phyloP scores from a whole-genome alignment of 1,140 invertebrate species.

The Agrypnia vestita region DNA sequence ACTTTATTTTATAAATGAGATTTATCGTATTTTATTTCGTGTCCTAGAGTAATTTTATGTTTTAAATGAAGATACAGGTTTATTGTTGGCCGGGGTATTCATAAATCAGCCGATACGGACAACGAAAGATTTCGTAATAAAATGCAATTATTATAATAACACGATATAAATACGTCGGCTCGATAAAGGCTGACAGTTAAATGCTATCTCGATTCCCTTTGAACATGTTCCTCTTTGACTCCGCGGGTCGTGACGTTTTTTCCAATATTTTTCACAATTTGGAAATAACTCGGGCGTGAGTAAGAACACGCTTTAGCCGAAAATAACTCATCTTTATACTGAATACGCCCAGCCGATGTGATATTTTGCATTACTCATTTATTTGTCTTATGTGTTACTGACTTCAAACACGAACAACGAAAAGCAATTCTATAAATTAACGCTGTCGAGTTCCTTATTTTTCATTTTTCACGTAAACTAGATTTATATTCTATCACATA shows the following conservation, averaged over 20 bases:
- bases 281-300: constrained; percentile 19
- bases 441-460: constrained; percentile 24
- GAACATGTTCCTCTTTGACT: background rate
- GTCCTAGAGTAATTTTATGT: constrained; percentile 43
- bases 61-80: constrained; percentile 44
- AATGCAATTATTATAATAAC: constrained; percentile 49
- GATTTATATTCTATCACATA: constrained; percentile 47
- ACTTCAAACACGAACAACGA: constrained; percentile 41
- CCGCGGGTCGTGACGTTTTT: constrained; percentile 35
- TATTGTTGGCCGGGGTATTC: constrained; percentile 42
- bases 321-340: constrained; percentile 32
- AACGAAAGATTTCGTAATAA: constrained; percentile 33
- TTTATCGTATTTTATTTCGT: constrained; percentile 44
- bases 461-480: constrained; percentile 43
- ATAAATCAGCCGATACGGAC: constrained; percentile 41
- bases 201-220: constrained; percentile 27
- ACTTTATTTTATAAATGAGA: constrained; percentile 41
- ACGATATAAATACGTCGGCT: constrained; percentile 41
- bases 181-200: constrained; percentile 47
- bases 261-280: constrained; percentile 44
- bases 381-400: constrained; percentile 40
- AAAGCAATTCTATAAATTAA: constrained; percentile 43
- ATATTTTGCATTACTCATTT: constrained; percentile 40
- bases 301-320: constrained; percentile 6
- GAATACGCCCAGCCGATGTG: constrained; percentile 14